phyloP scores from a whole-genome alignment of 2,113 vertebrate genomes.

The Butorides virescens region DNA sequence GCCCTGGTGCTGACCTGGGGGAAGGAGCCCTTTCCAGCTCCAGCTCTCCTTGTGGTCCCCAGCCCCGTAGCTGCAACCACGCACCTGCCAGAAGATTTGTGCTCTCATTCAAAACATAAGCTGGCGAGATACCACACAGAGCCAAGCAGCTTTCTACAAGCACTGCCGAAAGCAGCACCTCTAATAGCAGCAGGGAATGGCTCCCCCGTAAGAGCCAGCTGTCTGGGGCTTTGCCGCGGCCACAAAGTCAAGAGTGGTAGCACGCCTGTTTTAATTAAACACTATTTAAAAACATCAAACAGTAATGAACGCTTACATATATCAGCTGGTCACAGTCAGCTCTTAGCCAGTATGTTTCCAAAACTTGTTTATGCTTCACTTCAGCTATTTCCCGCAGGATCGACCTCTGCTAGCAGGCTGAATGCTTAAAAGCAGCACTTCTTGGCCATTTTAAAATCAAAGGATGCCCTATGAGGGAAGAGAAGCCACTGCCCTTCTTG shows the following conservation, averaged over 20 bases:
- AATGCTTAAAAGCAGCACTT: neutral
- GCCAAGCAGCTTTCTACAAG: fast-evolving
- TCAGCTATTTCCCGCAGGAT: neutral
- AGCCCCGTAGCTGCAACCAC: neutral
- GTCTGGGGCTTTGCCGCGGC: neutral
- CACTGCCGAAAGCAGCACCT: neutral
- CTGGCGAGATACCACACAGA: neutral
- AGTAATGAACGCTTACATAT: fast-evolving
- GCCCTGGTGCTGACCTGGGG: fast-evolving
- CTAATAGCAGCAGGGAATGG: neutral
- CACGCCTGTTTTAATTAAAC: neutral
- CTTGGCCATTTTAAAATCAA: neutral
- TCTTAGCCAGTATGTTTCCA: neutral
- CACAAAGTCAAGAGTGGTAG: neutral
- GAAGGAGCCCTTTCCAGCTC: neutral
- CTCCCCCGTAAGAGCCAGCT: neutral
- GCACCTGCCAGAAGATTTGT: neutral
- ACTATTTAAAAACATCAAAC: neutral
- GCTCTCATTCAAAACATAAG: neutral
- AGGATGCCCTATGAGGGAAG: neutral
- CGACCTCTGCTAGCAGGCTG: neutral
- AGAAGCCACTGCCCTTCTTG: neutral
- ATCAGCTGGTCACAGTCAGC: neutral
- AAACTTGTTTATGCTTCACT: neutral
- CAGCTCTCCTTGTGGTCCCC: neutral